phyloP scores from a whole-genome alignment of 2,113 vertebrate genomes.

The Morone chrysops region DNA sequence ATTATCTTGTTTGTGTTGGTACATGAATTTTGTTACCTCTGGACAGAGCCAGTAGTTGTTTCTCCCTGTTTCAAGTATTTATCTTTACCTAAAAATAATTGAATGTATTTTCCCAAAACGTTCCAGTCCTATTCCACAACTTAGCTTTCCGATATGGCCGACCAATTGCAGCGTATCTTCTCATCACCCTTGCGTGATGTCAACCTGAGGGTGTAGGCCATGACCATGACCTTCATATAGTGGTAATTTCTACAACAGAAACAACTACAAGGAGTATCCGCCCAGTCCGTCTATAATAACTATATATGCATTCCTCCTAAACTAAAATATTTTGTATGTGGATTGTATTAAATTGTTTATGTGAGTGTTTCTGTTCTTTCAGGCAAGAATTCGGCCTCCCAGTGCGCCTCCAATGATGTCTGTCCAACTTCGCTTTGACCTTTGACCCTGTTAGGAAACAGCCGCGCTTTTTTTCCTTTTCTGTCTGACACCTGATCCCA shows the following conservation, averaged over 20 bases:
- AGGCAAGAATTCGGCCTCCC: background rate
- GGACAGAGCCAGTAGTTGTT: no score
- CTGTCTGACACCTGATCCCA: slow-evolving; percentile 40
- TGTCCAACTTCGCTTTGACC: slow-evolving; percentile 21
- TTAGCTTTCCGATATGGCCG: no score
- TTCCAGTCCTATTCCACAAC: background rate
- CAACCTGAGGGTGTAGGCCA: background rate
- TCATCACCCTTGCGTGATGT: no score
- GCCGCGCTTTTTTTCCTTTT: background rate
- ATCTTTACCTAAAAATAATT: no score
- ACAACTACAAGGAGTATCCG: background rate
- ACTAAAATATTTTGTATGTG: background rate
- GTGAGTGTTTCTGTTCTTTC: background rate
- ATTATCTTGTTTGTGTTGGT: no score
- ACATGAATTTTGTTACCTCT: no score
- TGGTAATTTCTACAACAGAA: background rate
- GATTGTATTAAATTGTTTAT: background rate
- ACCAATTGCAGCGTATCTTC: no score
- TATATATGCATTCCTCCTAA: background rate
- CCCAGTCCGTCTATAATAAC: background rate
- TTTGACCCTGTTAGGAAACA: slow-evolving; percentile 43
- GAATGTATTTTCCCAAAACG: no score
- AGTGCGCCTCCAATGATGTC: background rate
- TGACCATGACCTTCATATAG: background rate
- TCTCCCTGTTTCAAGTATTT: no score